phyloP scores from a whole-genome alignment of 2,797 vertebrate genomes.

The Echeneis naucrates region DNA sequence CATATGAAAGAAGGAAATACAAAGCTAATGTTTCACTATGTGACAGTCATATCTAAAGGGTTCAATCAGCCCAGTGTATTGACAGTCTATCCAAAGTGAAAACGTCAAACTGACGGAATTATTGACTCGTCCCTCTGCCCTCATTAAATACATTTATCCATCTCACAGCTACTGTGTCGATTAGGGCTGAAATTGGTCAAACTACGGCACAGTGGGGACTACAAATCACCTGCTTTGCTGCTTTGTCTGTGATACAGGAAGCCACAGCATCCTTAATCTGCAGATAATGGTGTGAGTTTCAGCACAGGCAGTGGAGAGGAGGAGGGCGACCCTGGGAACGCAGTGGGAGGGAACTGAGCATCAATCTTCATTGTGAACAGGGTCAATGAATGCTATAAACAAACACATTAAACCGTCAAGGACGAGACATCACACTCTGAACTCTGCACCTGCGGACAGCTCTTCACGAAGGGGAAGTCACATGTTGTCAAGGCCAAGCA shows the following conservation, averaged over 20 bases:
- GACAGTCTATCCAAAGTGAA: slow-evolving; percentile 1
- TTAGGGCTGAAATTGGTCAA: slow-evolving; percentile 7
- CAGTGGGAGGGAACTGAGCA: slow-evolving; percentile 31
- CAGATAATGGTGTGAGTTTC: slow-evolving; percentile 41
- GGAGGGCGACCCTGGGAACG: slow-evolving; percentile 37
- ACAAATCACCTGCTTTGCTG: slow-evolving; percentile 41
- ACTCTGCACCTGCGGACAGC: slow-evolving; percentile 18
- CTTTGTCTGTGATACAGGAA: slow-evolving; percentile 19
- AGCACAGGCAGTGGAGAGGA: slow-evolving; percentile 3
- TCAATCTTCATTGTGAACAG: slow-evolving; percentile 55
- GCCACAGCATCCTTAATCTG: slow-evolving; percentile 36
- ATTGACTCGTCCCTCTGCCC: background rate
- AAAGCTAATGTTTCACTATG: background rate
- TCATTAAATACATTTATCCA: slow-evolving; percentile 2
- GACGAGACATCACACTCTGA: slow-evolving; percentile 24
- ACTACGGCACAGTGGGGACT: slow-evolving; percentile 16
- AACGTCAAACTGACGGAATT: slow-evolving; percentile 22
- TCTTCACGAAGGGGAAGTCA: background rate
- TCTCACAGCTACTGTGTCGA: slow-evolving; percentile 12
- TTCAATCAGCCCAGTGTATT: background rate
- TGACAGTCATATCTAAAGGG: background rate
- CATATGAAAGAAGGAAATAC: background rate
- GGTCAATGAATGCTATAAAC: slow-evolving; percentile 60
- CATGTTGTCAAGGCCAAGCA: background rate
- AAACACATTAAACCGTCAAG: slow-evolving; percentile 46